A percentile compares a stretch with the other conserved stretches of the same genome.
phyloP scores from a whole-genome alignment of 2,888 invertebrate genomes.

The Cosmia trapezina region DNA sequence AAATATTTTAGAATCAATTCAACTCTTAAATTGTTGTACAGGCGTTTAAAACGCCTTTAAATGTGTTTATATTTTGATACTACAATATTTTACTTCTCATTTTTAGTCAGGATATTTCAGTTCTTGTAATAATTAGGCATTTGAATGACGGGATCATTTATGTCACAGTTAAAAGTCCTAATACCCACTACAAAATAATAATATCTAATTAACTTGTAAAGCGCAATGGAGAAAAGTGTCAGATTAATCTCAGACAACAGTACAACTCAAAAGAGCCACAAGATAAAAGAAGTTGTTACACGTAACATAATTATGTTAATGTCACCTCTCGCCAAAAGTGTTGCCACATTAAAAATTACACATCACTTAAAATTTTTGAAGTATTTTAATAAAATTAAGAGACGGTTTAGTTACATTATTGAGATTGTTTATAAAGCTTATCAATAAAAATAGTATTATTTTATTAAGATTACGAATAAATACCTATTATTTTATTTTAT shows the following conservation, averaged over 20 bases:
- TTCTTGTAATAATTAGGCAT: neutral
- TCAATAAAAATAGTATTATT: conserved; percentile 65
- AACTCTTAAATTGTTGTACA: conserved; percentile 26
- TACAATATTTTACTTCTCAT: conserved; percentile 29
- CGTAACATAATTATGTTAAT: neutral
- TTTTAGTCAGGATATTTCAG: neutral
- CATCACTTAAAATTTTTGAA: conserved; percentile 6
- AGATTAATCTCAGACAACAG: too few species aligned
- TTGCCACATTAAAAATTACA: conserved; percentile 45
- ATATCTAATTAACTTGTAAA: neutral
- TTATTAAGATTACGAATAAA: conserved; percentile 47
- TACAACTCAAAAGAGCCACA: too few species aligned
- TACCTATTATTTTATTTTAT: conserved; percentile 11
- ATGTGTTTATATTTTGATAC: conserved; percentile 33
- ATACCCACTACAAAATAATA: neutral
- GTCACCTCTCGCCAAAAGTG: neutral
- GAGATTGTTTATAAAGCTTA: conserved; percentile 60
- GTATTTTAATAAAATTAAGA: conserved; percentile 39
- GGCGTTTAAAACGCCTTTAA: conserved; percentile 37
- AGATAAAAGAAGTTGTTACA: conserved; percentile 4
- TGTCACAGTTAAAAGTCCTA: neutral
- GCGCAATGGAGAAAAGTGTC: neutral
- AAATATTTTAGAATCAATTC: conserved; percentile 49
- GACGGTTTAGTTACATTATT: conserved; percentile 43
- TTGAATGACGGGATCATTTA: neutral